Conservation (phyloP, 2,113 vertebrate genomes). For the Ptyas mucosa region DNA sequence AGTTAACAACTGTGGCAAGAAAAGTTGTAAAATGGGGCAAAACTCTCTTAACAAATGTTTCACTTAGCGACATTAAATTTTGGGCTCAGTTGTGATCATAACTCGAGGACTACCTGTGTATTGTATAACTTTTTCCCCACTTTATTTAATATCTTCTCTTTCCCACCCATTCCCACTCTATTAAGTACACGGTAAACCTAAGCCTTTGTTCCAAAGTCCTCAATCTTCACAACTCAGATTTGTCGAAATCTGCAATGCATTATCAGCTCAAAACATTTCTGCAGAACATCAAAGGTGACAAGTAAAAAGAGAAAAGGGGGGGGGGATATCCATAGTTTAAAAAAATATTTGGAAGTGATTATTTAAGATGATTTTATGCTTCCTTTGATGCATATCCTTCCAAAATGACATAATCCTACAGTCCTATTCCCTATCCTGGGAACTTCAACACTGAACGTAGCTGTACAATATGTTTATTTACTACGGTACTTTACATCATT, state of each 20-base stretch:
- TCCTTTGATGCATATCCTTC: conserved; percentile 39
- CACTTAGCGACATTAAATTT: neutral
- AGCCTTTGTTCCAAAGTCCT: neutral
- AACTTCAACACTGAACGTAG: conserved; percentile 42
- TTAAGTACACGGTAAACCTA: neutral
- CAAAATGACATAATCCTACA: conserved; percentile 61
- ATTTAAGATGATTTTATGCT: conserved; percentile 42
- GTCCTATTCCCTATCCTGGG: conserved; percentile 52
- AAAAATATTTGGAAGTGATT: conserved; percentile 41
- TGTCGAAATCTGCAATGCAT: neutral
- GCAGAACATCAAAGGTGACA: conserved; percentile 44
- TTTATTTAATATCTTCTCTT: neutral
- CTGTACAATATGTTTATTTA: conserved; percentile 65
- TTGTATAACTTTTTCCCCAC: neutral
- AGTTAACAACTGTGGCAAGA: neutral
- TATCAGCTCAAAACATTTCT: neutral
- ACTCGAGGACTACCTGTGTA: neutral
- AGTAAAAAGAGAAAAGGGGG: conserved; percentile 35
- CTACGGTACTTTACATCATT: conserved; percentile 54
- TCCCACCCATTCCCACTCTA: neutral
- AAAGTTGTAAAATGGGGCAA: neutral
- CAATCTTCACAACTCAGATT: neutral
- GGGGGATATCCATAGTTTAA: conserved; percentile 22
- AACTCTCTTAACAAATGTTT: neutral
- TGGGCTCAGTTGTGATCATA: neutral